Evolutionary conservation across 2,888 invertebrate species (phyloP).

Genomic region (Cerceris rybyensis): DNA sequence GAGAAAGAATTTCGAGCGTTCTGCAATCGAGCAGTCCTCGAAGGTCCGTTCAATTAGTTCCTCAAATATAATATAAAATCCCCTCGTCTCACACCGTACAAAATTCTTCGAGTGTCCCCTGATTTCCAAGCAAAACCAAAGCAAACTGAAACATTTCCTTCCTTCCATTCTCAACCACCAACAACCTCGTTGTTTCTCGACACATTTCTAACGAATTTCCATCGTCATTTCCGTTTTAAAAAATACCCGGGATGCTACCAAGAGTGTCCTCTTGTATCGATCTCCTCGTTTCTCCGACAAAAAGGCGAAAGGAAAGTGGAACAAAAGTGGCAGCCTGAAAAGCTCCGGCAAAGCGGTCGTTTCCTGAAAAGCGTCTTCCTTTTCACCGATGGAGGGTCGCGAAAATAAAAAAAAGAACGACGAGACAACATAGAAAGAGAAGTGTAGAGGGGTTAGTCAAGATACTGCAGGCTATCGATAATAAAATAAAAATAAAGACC

Average conservation of each 20-base stretch:
- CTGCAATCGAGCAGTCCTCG: no score
- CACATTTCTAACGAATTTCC: no score
- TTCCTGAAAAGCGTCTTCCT: conserved; percentile 51
- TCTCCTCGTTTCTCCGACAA: conserved; percentile 38
- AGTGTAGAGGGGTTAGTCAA: neutral
- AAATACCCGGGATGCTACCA: conserved; percentile 2
- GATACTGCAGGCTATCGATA: neutral
- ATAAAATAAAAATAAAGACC: conserved; percentile 5
- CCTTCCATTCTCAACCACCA: no score
- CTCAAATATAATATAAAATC: no score
- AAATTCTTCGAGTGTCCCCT: no score
- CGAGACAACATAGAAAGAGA: neutral
- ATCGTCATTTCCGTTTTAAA: neutral
- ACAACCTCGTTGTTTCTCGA: no score
- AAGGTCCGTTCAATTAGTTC: no score
- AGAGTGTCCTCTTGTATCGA: conserved; percentile 51
- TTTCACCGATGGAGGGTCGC: conserved; percentile 26
- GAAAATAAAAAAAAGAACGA: neutral
- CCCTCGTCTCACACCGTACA: no score
- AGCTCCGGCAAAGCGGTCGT: conserved; percentile 30
- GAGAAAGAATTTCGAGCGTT: no score
- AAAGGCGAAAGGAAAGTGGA: conserved; percentile 59
- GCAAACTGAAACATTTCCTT: no score
- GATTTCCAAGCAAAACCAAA: no score
- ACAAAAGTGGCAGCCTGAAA: conserved; percentile 54